Percentiles rank a stretch among this genome's conserved stretches.
These are phyloP conservation scores for Hypotaenidia okinawae DNA, from an alignment of 2,797 vertebrate species.

Conservation along the genomic window DNA sequence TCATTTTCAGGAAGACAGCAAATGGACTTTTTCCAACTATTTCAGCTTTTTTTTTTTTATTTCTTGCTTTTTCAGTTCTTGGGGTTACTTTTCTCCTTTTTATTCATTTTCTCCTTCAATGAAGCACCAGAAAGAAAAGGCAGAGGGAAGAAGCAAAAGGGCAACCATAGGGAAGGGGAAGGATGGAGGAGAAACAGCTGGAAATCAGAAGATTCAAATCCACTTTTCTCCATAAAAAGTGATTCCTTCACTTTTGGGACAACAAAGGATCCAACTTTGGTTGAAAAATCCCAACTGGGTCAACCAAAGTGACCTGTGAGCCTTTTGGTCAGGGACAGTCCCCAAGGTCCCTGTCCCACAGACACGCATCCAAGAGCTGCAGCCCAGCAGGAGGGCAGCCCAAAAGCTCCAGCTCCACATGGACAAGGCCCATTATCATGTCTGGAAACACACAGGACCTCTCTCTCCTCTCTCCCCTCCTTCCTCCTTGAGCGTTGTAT, in stretches of 20 bases:
- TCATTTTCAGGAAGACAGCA: neutral
- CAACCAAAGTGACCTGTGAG: neutral
- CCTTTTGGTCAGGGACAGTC: neutral
- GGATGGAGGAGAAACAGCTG: neutral
- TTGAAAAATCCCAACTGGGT: neutral
- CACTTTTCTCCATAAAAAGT: neutral
- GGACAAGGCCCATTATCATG: neutral
- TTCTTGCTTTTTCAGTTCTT: neutral
- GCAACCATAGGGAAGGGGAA: neutral
- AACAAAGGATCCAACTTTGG: neutral
- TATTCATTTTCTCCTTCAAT: neutral
- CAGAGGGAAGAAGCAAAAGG: neutral
- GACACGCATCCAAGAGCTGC: neutral
- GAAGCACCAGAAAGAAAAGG: neutral
- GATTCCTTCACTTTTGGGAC: neutral
- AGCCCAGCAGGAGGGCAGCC: neutral
- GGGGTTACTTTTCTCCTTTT: neutral
- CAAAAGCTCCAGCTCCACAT: neutral
- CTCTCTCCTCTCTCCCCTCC: neutral
- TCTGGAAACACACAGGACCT: neutral
- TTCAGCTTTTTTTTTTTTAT: neutral
- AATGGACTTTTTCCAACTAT: neutral
- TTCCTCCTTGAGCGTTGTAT: neutral
- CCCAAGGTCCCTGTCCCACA: neutral
- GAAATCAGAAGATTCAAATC: neutral